phyloP scores from a whole-genome alignment of 2,113 vertebrate genomes.

The Coptodon bakossiorum region DNA sequence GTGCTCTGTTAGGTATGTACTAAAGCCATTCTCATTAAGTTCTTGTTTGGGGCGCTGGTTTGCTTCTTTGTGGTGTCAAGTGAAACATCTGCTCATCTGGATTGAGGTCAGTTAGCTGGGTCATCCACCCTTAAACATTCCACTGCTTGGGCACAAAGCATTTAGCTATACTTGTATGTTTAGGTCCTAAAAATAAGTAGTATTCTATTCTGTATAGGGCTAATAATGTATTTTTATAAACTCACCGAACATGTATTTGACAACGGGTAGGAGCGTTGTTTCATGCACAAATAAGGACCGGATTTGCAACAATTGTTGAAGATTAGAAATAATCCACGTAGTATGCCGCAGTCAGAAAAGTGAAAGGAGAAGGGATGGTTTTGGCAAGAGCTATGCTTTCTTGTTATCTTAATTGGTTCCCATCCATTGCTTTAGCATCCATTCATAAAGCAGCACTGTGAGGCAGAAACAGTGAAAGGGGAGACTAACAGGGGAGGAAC shows the following conservation, averaged over 20 bases:
- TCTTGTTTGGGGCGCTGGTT: not conserved
- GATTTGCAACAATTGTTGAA: not conserved
- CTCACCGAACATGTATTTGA: not conserved
- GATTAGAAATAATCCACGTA: not conserved
- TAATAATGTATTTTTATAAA: not conserved
- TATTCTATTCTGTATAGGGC: not conserved
- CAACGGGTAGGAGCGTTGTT: not conserved
- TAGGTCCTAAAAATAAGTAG: not conserved
- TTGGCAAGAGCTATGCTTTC: not conserved
- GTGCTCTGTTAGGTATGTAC: not conserved
- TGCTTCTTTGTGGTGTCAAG: not conserved
- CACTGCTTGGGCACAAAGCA: not conserved
- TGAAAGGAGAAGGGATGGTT: not conserved
- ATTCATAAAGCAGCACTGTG: not conserved
- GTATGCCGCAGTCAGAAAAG: not conserved
- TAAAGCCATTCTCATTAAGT: not conserved
- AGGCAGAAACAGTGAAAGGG: not conserved
- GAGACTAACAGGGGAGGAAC: not conserved
- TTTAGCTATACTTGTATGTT: not conserved
- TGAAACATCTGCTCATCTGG: not conserved
- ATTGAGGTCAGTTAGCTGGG: not conserved
- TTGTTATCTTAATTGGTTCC: constrained; percentile 26
- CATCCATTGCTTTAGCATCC: not conserved
- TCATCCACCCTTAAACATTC: not conserved
- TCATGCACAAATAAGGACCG: not conserved